Evolutionary conservation across 92 coral and sea anemone genomes (phyloP).

Genomic region (Heteractis magnifica): DNA sequence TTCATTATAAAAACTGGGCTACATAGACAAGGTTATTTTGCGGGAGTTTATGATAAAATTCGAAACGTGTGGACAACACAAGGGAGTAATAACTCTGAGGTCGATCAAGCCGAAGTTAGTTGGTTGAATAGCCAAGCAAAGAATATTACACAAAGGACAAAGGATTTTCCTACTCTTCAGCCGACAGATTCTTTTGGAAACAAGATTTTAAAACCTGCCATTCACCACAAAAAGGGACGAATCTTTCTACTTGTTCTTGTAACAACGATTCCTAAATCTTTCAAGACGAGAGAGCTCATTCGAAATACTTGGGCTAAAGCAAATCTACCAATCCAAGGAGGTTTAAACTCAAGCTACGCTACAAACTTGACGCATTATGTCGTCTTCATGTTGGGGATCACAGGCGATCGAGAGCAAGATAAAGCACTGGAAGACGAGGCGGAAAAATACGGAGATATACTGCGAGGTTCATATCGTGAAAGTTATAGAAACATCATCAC

Average conservation of each 20-base stretch:
- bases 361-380: conserved; percentile 2
- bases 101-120: background rate
- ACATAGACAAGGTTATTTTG: background rate
- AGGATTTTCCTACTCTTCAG: background rate
- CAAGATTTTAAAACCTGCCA: conserved; percentile 15
- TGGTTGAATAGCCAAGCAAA: conserved; percentile 1
- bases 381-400: conserved; percentile 29
- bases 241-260: conserved; percentile 28
- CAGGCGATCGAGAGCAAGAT: conserved; percentile 10
- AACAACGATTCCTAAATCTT: conserved; percentile 31
- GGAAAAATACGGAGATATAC: conserved; percentile 29
- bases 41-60: background rate
- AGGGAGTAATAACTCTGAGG: background rate
- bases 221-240: conserved; percentile 14
- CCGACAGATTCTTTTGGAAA: background rate
- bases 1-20: background rate
- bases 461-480: conserved; percentile 14
- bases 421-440: conserved; percentile 30
- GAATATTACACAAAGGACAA: background rate
- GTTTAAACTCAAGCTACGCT: background rate
- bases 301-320: conserved; percentile 37
- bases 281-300: conserved; percentile 24
- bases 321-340: background rate
- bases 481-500: conserved; percentile 33
- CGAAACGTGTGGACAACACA: background rate